Base-by-base conservation (phyloP, 2,888 invertebrate genomes). In the Diarsia dahlii region DNA sequence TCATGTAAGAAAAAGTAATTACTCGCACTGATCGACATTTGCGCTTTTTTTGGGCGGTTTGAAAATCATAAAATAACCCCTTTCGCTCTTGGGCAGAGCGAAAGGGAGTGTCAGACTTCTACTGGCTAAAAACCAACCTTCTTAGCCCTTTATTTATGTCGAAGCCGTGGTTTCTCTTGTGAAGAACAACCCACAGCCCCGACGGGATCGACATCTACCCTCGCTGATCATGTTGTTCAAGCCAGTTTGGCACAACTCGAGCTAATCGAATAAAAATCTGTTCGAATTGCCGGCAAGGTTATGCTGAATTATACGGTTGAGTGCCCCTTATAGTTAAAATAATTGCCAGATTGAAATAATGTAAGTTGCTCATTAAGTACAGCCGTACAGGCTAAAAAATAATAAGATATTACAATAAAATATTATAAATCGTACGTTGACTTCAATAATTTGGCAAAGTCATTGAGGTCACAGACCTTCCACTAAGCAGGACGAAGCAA, bases 391-490 rank as follows among this genome's bases (percentile, higher is more conserved):
- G 20, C n/a, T 39, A 28, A 58, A 58, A 28, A 58, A 28, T 28
- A 2, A 28, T 13, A 18, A 20, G 4, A 9, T 39, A 6, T 48
- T 46, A 48, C 56, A 1, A 23, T 48, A 13, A 23, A 48, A 39
- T 74, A 2, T 23, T 23, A 50, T 28, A 39, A 9, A 34, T 28
- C 4, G 34, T 46, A n/a, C 39, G 39, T 28, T 71, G 64, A 45
- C 48, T 67, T n/a, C 0, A 63, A 23, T 3, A 48, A 58, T 46
- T 66, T 62, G n/a, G 65, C 64, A 75, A 67, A 66, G n/a, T 78
- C 69, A 68, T 67, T 28, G 39, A 68, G 50, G 54, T 54, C 39
- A 48, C 48, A 76, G 71, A 78, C 69, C 77, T n/a, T 18, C 18
- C 13, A 28, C 3, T 50, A 28, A 45, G 23, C 12, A 72, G 71